Evolutionary conservation across 2,113 vertebrate genomes (phyloP).

Genomic region (Anolis carolinensis): DNA sequence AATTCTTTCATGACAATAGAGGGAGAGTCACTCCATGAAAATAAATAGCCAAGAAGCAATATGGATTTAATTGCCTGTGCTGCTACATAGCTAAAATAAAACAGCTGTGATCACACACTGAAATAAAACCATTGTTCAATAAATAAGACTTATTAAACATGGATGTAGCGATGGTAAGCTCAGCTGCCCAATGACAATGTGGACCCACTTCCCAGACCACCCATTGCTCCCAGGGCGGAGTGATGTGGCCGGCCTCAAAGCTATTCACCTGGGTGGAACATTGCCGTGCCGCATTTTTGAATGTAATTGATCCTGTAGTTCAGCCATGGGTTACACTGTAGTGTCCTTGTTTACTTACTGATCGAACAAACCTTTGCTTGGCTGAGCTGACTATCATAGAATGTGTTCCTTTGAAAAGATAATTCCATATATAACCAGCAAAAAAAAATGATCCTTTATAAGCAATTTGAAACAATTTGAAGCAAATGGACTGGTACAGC

Average conservation of each 20-base stretch:
- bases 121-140: slow-evolving; percentile 77
- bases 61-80: slow-evolving; percentile 77
- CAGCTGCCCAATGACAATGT: slow-evolving; percentile 64
- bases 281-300: slow-evolving; percentile 29
- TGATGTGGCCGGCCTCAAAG: slow-evolving; percentile 36
- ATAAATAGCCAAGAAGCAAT: slow-evolving; percentile 77
- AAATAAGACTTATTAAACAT: slow-evolving; percentile 74
- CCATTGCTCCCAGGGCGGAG: slow-evolving; percentile 59
- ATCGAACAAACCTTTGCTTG: slow-evolving; percentile 10
- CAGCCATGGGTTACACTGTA: slow-evolving; percentile 2
- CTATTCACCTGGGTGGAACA: slow-evolving; percentile 23
- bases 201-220: slow-evolving; percentile 68
- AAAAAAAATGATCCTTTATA: neutral
- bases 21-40: slow-evolving; percentile 73
- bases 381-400: neutral
- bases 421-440: neutral
- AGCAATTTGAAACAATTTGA: neutral
- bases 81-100: slow-evolving; percentile 78
- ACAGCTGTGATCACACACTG: slow-evolving; percentile 80
- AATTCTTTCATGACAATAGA: slow-evolving; percentile 72
- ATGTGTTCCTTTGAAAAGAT: neutral
- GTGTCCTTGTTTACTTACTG: slow-evolving; percentile 31
- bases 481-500: neutral
- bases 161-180: slow-evolving; percentile 63
- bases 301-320: slow-evolving; percentile 24